Conservation (phyloP, 1,140 invertebrate genomes). For the Dendroctonus valens region DNA sequence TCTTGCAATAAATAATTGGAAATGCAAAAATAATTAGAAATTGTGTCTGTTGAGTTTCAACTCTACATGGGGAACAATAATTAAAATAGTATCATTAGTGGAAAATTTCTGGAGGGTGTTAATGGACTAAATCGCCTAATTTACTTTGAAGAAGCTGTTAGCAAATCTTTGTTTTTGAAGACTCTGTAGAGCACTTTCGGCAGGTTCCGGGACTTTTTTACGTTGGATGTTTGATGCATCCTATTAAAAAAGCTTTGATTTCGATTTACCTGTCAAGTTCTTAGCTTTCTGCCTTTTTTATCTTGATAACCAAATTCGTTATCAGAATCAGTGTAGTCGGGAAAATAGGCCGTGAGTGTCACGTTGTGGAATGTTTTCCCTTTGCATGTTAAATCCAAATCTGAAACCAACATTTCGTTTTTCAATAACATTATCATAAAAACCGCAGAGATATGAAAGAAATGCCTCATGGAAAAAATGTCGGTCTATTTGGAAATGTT, state of each 20-base stretch:
- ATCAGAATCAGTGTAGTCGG: constrained; percentile 51
- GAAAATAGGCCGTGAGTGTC: constrained; percentile 54
- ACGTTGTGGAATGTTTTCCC: constrained; percentile 50
- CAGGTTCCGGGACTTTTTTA: too few species aligned
- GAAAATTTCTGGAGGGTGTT: not conserved
- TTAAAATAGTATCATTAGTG: not conserved
- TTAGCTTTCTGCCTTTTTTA: constrained; percentile 50
- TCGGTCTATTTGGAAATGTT: too few species aligned
- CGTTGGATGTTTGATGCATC: not conserved
- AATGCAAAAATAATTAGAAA: too few species aligned
- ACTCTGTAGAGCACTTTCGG: too few species aligned
- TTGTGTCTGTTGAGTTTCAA: too few species aligned
- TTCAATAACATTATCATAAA: too few species aligned
- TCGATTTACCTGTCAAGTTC: constrained; percentile 52
- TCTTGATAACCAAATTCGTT: constrained; percentile 50
- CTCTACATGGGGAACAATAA: not conserved
- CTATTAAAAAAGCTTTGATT: not conserved
- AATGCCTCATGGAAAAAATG: too few species aligned
- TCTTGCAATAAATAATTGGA: too few species aligned
- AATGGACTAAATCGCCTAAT: too few species aligned
- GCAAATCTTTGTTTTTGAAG: too few species aligned
- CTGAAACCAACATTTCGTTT: constrained; percentile 33
- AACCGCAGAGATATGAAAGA: too few species aligned
- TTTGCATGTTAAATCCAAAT: constrained; percentile 45
- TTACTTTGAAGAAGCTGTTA: too few species aligned